Base-by-base conservation (phyloP, 2,888 invertebrate genomes). In the Andrena trimmerana region DNA sequence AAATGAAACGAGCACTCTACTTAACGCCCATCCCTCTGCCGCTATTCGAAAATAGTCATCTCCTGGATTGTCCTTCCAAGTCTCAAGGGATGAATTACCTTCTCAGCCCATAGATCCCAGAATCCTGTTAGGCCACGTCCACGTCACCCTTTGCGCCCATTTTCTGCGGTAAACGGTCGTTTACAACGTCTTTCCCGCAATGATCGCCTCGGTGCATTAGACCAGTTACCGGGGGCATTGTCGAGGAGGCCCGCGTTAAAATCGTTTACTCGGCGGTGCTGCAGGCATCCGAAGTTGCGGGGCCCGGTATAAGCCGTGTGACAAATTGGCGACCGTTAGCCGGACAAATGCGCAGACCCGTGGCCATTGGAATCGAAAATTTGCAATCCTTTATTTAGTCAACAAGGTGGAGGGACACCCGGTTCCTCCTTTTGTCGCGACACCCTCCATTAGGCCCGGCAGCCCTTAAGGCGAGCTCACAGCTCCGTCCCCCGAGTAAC, bases 311-410 rank as follows among this genome's bases (percentile, higher is more conserved):
- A 88, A 88, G 82, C 87, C 66, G 88, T 87, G 89, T 91, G 90
- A 91, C 90, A 86, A 91, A 91, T 91, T 83, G 87, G 63, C 77
- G 81, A 90, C 89, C 89, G 88, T 89, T 89, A 86, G 73, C 65
- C 75, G 50, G 68, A 70, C 80, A 72, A 79, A 76, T 70, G 75
- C 70, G 48, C 20, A 42, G 67, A 36, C 74, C 85, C 74, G 71
- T 83, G 85, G 74, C 71, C 83, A 81, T 88, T 84, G 60, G 84
- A 86, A 88, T 88, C 74, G 73, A 75, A 88, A 89, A 90, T 91
- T 90, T 88, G 88, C 90, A 89, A 92, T 91, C 91, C 91, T 93
- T 93, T 93, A 93, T 93, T 93, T 93, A 90, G 91, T 90, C 91
- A 93, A 93, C 92, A 93, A 92, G 91, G 84, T 87, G 89, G 87